Evolutionary conservation across 2,797 vertebrate species (phyloP).

Genomic region (Galaxias olidus): DNA sequence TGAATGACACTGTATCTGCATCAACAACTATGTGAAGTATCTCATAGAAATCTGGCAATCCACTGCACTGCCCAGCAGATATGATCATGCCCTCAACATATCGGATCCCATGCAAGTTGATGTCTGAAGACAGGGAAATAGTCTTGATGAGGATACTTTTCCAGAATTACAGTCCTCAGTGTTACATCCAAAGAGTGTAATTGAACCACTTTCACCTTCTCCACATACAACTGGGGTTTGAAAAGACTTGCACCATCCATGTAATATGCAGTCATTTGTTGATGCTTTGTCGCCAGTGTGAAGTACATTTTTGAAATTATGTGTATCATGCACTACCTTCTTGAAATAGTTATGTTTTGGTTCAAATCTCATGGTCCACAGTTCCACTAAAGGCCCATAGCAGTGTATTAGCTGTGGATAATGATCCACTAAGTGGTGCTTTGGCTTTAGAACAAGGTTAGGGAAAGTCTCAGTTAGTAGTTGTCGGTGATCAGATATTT

Average conservation of each 20-base stretch:
- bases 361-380: conserved; percentile 3
- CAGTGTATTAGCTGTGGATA: not conserved
- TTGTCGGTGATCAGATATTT: no score
- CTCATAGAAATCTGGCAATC: no score
- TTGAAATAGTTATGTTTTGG: conserved; percentile 10
- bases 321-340: conserved; percentile 15
- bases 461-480: no score
- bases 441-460: no score
- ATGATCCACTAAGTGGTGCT: conserved; percentile 17
- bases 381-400: conserved; percentile 3
- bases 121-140: conserved; percentile 23
- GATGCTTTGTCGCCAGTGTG: conserved; percentile 7
- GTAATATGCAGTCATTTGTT: no score
- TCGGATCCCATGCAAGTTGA: no score
- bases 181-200: conserved; percentile 16
- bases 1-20: conserved; percentile 30
- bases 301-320: conserved; percentile 12
- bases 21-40: no score
- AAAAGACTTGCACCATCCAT: conserved; percentile 25
- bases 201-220: conserved; percentile 19
- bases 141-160: conserved; percentile 21
- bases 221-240: conserved; percentile 19
- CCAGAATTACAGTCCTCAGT: conserved; percentile 11
- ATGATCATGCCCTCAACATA: no score
- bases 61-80: no score